Percentiles rank a stretch among this genome's conserved stretches.
Conservation (phyloP, 2,113 vertebrate species). For the Cardinalis cardinalis region DNA sequence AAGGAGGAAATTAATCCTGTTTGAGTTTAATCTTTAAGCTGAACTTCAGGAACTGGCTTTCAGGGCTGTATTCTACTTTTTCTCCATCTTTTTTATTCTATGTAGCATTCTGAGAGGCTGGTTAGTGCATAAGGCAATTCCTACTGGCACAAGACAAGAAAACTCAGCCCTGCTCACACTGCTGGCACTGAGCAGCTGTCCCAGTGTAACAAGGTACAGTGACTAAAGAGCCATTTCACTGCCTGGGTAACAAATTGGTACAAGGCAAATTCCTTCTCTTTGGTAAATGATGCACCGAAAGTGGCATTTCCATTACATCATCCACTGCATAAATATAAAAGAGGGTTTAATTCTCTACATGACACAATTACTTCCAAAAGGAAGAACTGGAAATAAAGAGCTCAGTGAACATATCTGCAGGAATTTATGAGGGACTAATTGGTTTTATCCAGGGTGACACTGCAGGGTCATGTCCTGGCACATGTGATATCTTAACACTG, state of each 20-base stretch:
- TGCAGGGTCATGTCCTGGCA: background rate
- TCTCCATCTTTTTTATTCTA: background rate
- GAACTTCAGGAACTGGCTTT: background rate
- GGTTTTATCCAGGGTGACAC: background rate
- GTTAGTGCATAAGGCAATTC: background rate
- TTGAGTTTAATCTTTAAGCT: background rate
- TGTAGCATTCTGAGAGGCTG: background rate
- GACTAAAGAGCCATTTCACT: background rate
- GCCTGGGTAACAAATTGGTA: background rate
- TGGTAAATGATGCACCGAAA: background rate
- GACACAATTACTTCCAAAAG: slow-evolving; percentile 17
- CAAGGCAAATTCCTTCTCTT: background rate
- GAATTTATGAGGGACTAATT: background rate
- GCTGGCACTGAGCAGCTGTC: background rate
- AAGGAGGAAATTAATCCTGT: background rate
- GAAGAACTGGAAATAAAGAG: background rate
- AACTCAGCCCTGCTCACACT: background rate
- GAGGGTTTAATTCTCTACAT: background rate
- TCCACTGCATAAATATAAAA: background rate
- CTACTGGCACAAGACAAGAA: background rate
- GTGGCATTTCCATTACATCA: background rate
- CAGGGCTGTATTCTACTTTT: background rate
- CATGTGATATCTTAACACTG: background rate
- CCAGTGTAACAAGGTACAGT: background rate
- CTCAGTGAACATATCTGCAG: background rate